Evolutionary conservation across 2,888 invertebrate species (phyloP), one percentile per base, ranked within the genome.

Genomic region (Minunthozetes semirufus): DNA sequence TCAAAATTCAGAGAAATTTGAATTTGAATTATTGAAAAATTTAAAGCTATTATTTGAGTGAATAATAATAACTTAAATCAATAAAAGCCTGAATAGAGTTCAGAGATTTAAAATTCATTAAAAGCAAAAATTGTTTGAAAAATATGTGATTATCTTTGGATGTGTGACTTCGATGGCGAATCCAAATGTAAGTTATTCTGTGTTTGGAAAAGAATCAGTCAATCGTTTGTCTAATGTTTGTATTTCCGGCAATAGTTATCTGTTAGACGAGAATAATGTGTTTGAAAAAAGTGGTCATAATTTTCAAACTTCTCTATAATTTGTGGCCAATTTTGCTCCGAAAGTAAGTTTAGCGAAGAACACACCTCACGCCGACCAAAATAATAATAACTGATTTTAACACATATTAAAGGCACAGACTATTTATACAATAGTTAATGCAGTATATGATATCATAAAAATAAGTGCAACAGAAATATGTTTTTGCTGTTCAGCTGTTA

Each of bases 381-480:
- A 68, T 22, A 68, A 68, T 68, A 68, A 68, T 68, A 68, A 68
- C 68, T 22, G 42, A 68, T 68, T 68, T 68, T 68, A 68, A 68
- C 68, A 68, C 68, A 68, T 68, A 68, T n/a, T 68, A 46, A 68
- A 61, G 33, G 59, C 29, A 11, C 6, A 61, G 13, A 6, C 61
- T 61, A 61, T 61, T 61, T 61, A 61, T 61, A 61, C 61, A 61
- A 61, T 33, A 33, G 9, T 22, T 33, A 46, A 56, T 68, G 38
- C 42, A 2, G 11, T 42, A 46, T 22, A 68, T 15, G 15, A 68
- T 46, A 68, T 38, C 46, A 42, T 68, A 68, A 22, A 68, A 42
- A 42, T 42, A 22, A 46, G n/a, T 29, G n/a, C 29, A 61, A 17
- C 25, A 61, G 33, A 68, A 46, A 42, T 68, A 68, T 68, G 42